Evolutionary conservation across 1,140 invertebrate genomes (phyloP).

Genomic region (Mylabris phalerata): DNA sequence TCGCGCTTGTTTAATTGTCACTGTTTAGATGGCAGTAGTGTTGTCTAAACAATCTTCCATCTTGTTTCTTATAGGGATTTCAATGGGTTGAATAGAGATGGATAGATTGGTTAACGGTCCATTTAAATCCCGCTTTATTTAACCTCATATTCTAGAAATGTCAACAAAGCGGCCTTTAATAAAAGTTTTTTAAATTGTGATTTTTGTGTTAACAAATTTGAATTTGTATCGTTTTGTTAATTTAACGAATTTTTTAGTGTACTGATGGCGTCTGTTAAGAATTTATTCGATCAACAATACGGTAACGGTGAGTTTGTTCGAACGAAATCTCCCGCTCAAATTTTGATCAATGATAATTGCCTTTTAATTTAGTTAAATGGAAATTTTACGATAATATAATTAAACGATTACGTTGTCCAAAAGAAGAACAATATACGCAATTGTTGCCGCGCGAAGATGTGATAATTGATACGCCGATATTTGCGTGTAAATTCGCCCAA

Average conservation of each 20-base stretch:
- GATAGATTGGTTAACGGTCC: too few species aligned
- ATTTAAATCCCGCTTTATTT: too few species aligned
- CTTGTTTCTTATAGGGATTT: too few species aligned
- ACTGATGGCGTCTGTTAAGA: background rate
- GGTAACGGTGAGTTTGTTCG: constrained; percentile 10
- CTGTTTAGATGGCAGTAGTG: too few species aligned
- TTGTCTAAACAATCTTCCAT: too few species aligned
- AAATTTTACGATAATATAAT: constrained; percentile 46
- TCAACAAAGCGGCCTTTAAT: constrained; percentile 1
- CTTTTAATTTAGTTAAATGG: constrained; percentile 39
- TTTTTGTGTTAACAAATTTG: background rate
- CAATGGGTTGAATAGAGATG: too few species aligned
- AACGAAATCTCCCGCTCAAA: background rate
- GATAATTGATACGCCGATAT: constrained; percentile 46
- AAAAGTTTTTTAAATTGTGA: background rate
- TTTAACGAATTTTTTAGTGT: background rate
- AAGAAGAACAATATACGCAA: constrained; percentile 49
- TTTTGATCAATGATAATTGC: background rate
- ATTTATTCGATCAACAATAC: constrained; percentile 14
- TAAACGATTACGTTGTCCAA: constrained; percentile 43
- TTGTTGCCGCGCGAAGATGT: constrained; percentile 41
- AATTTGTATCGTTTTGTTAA: background rate
- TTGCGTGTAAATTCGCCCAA: constrained; percentile 58
- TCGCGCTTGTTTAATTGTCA: too few species aligned
- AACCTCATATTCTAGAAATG: constrained; percentile 5